Evolutionary conservation across 2,797 vertebrate genomes (phyloP), one percentile per base, ranked within the genome.

Genomic region (Sorex maritimensis): DNA sequence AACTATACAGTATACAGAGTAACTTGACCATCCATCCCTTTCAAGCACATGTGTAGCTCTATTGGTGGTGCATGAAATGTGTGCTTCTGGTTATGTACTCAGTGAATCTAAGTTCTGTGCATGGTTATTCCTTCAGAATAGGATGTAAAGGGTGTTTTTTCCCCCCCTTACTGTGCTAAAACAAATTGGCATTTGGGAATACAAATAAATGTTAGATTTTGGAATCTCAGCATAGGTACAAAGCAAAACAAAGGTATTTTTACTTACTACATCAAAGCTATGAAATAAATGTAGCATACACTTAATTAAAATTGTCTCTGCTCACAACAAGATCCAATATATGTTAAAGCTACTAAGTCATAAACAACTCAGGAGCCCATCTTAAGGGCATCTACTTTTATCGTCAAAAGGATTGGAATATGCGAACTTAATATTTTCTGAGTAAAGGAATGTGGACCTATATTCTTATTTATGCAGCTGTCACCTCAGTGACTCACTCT

Each of bases 241-340:
- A 88, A 30, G 67, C 8, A 86, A 93, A 96, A 71, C 46, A 86
- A 92, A 95, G 85, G 58, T 78, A 91, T 34, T 72, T 28, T 88
- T 83, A 78, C 34, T 90, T 81, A 95, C 67, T 69, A 69, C 71
- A 90, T 75, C 38, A 73, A 88, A 85, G 44, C 41, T 88, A 93
- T 92, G 87, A 38, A 69, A 94, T 90, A 77, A 81, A 65, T 58
- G 83, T 26, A 49, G 69, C 49, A 49, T 88, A 81, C 2, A 94
- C 86, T 14, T 34, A 91, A 93, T 88, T 84, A 44, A 77, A 74
- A 80, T 3, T 49, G 46, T 68, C 12, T 9, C 73, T 72, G 21
- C 74, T 1, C 55, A 12, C 28, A 28, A 2, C 19, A 28, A 85
- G 85, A 91, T 71, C 15, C 65, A 90, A 67, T 74, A 74, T 9